phyloP scores from a whole-genome alignment of 2,797 vertebrate genomes.

The Smutsia temminckii region DNA sequence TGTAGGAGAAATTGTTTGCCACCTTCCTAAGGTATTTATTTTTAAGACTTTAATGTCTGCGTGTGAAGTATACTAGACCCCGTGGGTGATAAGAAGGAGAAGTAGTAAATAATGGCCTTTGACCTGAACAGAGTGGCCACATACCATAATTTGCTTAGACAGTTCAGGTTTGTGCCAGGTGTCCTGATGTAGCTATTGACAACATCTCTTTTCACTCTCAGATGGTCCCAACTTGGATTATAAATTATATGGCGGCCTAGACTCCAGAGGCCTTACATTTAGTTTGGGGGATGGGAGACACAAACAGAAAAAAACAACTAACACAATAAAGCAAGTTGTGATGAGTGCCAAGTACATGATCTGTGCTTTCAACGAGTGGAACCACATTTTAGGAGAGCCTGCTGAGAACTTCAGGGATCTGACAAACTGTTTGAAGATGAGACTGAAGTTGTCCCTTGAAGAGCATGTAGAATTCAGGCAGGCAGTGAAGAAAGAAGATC shows the following conservation, averaged over 20 bases:
- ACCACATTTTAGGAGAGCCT: neutral
- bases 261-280: neutral
- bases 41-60: neutral
- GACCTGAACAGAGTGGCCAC: neutral
- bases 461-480: neutral
- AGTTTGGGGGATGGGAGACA: neutral
- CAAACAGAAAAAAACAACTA: neutral
- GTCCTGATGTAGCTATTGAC: constrained; percentile 1
- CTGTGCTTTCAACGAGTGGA: neutral
- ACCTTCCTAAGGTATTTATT: neutral
- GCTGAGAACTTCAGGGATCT: neutral
- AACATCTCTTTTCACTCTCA: neutral
- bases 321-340: neutral
- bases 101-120: neutral
- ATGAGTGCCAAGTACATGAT: neutral
- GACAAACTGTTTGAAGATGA: neutral
- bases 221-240: neutral
- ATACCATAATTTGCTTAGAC: neutral
- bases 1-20: neutral
- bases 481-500: neutral
- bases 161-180: neutral
- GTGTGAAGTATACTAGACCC: neutral
- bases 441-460: neutral
- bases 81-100: neutral
- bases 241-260: neutral